Base-by-base conservation (phyloP, 1,140 invertebrate species). In the Pseudomyrmex cubaensis region DNA sequence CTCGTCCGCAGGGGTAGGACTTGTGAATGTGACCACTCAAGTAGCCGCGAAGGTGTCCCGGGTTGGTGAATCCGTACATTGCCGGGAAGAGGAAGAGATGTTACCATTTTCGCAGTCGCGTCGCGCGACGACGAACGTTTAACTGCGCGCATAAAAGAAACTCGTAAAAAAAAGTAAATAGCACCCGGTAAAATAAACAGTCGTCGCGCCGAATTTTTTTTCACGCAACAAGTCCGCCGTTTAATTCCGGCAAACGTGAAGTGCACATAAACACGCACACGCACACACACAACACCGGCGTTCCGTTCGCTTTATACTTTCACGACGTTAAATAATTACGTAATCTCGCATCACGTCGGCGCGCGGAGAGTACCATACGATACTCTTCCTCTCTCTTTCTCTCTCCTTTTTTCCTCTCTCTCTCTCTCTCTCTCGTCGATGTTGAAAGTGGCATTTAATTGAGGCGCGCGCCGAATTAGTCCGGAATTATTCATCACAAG, bases 401-500 rank as follows among this genome's bases (percentile, higher is more conserved):
- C 20, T 35, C 25, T 5, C 20, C 20, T 20, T 20, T 20, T 20
- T 20, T 5, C 7, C 35, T 7, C 35, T 35, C 35, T 7, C 35
- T 35, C 35, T 35, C 7, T 7, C 35, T 35, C 7, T n/a, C 0
- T 57, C 9, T 46, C 17, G 10, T 59, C 25, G 17, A 46, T 46
- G 64, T 48, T 35, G 17, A 70, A 70, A 59, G 20, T 70, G 20
- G 15, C 12, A 44, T 59, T 70, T 78, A 78, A 70, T 70, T 48
- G 44, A 52, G 44, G 70, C 17, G 44, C 44, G 46, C 25, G 54
- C 46, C 48, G 64, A 70, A 78, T 78, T 78, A 70, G 57, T 78
- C 54, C 20, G 54, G 59, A 78, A 78, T 78, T 69, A 78, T 78
- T 70, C 76, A 69, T 59, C 76, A 44, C 35, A 54, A 70, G 64